A percentile compares a stretch with the other conserved stretches of the same genome.
Evolutionary conservation across 2,113 vertebrate genomes (phyloP).

Genomic region (Cyanistes caeruleus): DNA sequence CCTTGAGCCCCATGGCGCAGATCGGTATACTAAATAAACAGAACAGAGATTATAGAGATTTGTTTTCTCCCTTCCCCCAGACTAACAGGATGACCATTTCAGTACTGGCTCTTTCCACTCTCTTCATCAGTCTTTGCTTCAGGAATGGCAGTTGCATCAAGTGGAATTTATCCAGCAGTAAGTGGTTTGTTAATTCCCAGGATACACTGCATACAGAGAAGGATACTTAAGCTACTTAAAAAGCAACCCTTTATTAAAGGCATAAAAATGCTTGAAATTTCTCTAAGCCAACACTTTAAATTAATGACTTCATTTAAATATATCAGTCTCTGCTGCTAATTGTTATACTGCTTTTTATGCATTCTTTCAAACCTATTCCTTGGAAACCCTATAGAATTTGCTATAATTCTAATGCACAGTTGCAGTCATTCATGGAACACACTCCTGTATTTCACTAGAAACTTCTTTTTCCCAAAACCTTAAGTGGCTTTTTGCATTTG

Average conservation of each 20-base stretch:
- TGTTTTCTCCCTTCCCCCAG: not conserved
- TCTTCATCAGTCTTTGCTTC: not conserved
- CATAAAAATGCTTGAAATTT: constrained; percentile 38
- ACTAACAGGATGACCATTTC: not conserved
- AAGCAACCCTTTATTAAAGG: constrained; percentile 5
- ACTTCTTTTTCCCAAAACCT: not conserved
- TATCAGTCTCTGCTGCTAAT: not conserved
- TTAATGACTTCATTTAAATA: not conserved
- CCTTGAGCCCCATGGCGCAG: not conserved
- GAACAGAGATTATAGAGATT: not conserved
- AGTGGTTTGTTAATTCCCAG: constrained; percentile 39
- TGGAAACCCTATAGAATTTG: not conserved
- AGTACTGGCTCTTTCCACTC: not conserved
- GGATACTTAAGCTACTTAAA: constrained; percentile 21
- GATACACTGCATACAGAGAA: not conserved
- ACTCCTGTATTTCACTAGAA: not conserved
- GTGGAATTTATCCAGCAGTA: not conserved
- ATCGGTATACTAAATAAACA: not conserved
- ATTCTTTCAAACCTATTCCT: not conserved
- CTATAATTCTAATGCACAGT: not conserved
- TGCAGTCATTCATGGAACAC: not conserved
- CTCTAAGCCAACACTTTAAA: constrained; percentile 15
- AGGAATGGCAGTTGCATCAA: not conserved
- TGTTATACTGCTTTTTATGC: not conserved
- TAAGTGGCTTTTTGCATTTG: not conserved